Base-by-base conservation (phyloP, 1,140 invertebrate genomes). In the Latrodectus geometricus region DNA sequence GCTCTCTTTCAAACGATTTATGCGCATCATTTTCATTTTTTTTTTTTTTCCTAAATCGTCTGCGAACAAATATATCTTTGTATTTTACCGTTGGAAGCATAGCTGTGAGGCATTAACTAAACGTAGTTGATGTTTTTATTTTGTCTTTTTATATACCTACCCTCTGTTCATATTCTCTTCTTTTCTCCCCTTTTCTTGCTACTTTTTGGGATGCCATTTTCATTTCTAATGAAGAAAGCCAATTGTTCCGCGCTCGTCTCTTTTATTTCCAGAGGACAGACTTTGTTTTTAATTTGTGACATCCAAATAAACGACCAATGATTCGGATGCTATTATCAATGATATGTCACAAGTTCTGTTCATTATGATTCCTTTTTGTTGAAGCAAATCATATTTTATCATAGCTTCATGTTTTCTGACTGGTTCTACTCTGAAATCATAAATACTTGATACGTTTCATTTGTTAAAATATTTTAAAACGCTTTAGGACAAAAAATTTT, bases 161-260 rank as follows among this genome's bases (percentile, higher is more conserved):
- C 66, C 12, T n/a, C 61, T 61, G 20, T 49, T 56, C 54, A 20
- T 56, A 21, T 21, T 20, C 56, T 50, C n/a, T 74, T 74, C 21
- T 76, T 76, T 76, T 76, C 15, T 20, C 4, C n/a, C 68, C 12
- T 69, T 69, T 69, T 69, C 15, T 69, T n/a, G 14, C 68, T 69
- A 20, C 68, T n/a, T 69, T n/a, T 69, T 69, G 2, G 9, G 68
- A 69, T n/a, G 4, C 17, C n/a, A 69, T 61, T 68, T 68, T 23
- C 77, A 79, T 79, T 68, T 50, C 48, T 79, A 79, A 79, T 79
- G 77, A 68, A 79, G 77, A 79, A 79, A 79, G 76, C 66, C 77
- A 79, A 79, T 79, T 79, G 61, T 79, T 68, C 68, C 65, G 14
- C 17, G 14, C 48, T 56, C n/a, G 56, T 21, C 65, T 17, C 52